These are phyloP conservation scores for Cantharis rustica DNA, from an alignment of 2,888 invertebrate species.

Conservation along the genomic window DNA sequence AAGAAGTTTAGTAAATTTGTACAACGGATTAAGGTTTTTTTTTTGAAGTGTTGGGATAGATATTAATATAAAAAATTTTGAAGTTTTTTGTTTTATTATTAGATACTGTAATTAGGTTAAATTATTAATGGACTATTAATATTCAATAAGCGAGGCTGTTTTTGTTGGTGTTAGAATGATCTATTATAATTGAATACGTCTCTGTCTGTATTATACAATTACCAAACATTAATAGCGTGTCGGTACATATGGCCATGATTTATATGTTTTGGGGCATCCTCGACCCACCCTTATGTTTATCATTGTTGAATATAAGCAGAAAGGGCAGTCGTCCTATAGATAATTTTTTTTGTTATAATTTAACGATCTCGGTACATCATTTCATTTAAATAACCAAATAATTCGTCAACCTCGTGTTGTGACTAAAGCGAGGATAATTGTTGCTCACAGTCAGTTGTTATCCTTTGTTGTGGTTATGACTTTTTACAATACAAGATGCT, in stretches of 20 bases:
- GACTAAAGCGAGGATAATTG: constrained; percentile 34
- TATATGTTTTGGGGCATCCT: constrained; percentile 34
- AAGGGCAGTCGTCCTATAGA: constrained; percentile 29
- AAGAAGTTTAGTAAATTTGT: background rate
- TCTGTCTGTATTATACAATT: constrained; percentile 32
- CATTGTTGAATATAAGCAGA: constrained; percentile 31
- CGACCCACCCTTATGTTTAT: constrained; percentile 32
- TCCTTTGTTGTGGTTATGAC: constrained; percentile 27
- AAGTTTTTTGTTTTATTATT: background rate
- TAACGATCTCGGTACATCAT: constrained; percentile 29
- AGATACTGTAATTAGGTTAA: background rate
- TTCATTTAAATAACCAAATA: constrained; percentile 39
- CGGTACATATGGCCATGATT: constrained; percentile 39
- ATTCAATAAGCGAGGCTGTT: background rate
- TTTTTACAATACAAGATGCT: constrained; percentile 15
- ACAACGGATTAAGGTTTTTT: background rate
- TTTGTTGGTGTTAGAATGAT: background rate
- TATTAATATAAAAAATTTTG: background rate
- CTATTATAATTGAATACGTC: constrained; percentile 5
- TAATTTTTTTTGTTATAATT: constrained; percentile 30
- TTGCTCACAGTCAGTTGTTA: constrained; percentile 22
- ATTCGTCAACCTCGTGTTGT: constrained; percentile 34
- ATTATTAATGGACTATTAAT: background rate
- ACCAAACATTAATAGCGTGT: constrained; percentile 34
- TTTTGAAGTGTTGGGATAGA: background rate